Evolutionary conservation across 2,797 vertebrate genomes (phyloP).

Genomic region (Ctenopoma kingsleyae): DNA sequence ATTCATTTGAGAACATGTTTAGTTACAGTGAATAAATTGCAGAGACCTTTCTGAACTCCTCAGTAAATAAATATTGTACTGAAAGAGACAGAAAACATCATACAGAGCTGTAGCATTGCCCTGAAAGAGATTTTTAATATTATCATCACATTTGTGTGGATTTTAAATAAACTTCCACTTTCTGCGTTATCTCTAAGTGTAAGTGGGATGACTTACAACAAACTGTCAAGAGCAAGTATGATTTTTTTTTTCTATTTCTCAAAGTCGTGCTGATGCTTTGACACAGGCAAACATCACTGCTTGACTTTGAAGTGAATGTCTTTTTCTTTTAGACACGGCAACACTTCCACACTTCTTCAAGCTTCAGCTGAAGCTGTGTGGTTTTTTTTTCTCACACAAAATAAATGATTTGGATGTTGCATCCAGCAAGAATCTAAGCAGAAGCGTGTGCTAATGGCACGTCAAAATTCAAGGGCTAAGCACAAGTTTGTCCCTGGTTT

Average conservation of each 20-base stretch:
- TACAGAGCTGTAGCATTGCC: slow-evolving; percentile 3
- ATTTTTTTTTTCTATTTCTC: slow-evolving; percentile 19
- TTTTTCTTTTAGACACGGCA: slow-evolving; percentile 44
- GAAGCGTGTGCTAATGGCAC: slow-evolving; percentile 15
- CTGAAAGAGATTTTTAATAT: slow-evolving; percentile 8
- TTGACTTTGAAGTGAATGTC: slow-evolving; percentile 53
- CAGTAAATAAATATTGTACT: slow-evolving; percentile 19
- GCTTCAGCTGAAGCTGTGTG: slow-evolving; percentile 29
- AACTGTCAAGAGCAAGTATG: slow-evolving; percentile 57
- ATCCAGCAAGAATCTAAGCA: slow-evolving; percentile 20
- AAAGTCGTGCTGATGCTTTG: slow-evolving; percentile 48
- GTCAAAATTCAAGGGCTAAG: slow-evolving; percentile 32
- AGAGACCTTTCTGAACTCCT: slow-evolving; percentile 22
- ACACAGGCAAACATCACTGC: slow-evolving; percentile 50
- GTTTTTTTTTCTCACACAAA: slow-evolving; percentile 32
- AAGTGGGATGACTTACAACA: slow-evolving; percentile 38
- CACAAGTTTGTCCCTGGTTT: background rate
- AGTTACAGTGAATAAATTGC: slow-evolving; percentile 4
- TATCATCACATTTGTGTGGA: slow-evolving; percentile 4
- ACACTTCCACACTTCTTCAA: slow-evolving; percentile 44
- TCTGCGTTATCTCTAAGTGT: slow-evolving; percentile 32
- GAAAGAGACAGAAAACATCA: slow-evolving; percentile 15
- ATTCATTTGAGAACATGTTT: slow-evolving; percentile 19
- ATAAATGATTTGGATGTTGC: slow-evolving; percentile 37
- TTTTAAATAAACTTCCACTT: slow-evolving; percentile 44